Conservation (phyloP, 2,113 vertebrate genomes). For the Daboia siamensis region DNA sequence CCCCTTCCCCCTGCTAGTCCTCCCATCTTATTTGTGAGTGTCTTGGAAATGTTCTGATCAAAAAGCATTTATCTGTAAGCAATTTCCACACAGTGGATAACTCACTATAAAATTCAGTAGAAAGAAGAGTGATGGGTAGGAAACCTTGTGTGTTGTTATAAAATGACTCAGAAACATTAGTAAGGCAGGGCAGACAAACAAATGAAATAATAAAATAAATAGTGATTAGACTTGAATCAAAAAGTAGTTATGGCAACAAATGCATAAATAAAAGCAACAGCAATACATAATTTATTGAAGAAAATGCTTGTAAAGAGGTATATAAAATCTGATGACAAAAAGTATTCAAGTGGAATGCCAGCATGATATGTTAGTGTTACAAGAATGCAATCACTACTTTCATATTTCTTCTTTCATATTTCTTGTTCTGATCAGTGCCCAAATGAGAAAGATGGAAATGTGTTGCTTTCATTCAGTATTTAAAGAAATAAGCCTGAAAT, state of each 20-base stretch:
- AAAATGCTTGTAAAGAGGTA: neutral
- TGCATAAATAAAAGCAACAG: neutral
- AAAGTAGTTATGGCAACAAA: slow-evolving; percentile 3
- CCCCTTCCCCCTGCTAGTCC: neutral
- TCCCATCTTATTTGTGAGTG: slow-evolving; percentile 28
- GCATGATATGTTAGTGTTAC: slow-evolving; percentile 48
- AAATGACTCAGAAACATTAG: neutral
- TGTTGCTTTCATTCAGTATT: slow-evolving; percentile 44
- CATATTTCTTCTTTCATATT: slow-evolving; percentile 42
- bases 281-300: slow-evolving; percentile 13
- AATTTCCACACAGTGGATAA: neutral
- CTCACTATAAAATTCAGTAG: neutral
- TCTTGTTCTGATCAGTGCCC: slow-evolving; percentile 22
- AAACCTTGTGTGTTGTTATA: neutral
- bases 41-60: neutral
- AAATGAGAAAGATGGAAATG: slow-evolving; percentile 27
- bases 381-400: slow-evolving; percentile 31
- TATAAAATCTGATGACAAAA: slow-evolving; percentile 17
- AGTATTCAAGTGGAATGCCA: slow-evolving; percentile 2
- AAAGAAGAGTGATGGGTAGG: neutral
- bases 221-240: slow-evolving; percentile 19
- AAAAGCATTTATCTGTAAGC: neutral
- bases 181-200: neutral
- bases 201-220: neutral
- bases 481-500: slow-evolving; percentile 6